Evolutionary conservation across 1,140 invertebrate genomes (phyloP), one percentile per base, ranked within the genome.

Genomic region (Dufourea novaeangliae): DNA sequence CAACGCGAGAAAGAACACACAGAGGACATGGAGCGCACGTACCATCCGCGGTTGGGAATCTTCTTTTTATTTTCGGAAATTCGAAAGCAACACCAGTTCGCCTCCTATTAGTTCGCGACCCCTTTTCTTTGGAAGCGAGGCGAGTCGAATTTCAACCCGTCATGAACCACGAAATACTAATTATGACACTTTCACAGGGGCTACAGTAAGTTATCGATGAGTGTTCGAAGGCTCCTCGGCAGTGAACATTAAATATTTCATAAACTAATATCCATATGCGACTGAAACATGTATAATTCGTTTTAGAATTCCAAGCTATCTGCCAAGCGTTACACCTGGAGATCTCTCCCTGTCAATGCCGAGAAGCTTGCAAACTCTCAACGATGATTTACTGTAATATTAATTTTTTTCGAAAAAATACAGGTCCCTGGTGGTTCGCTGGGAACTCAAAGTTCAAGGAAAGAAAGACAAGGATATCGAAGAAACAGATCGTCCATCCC

Each of bases 81-180:
- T 70, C 80, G 25, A 37, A 70, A 82, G 54, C 64, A 52, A 72
- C 54, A 78, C 72, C 61, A 17, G n/a, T n/a, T n/a, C 17, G 70
- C 17, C 52, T 56, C 39, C 57, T 56, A 64, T 57, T 73, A 78
- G 25, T 50, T 22, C 12, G 39, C 54, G 39, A 64, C 62, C 37
- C 25, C 62, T 59, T 77, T 63, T 71, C 46, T 25, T 29, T 10
- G 41, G 12, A 12, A 37, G 64, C 34, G 39, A 29, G 25, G 34
- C 59, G 20, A 44, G 37, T 34, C 56, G 63, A 73, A 71, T 71
- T 54, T 62, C 67, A 71, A 4, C 44, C 67, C 14, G 46, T 25
- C 56, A 17, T 25, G 46, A 14, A 14, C 44, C n/a, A 29, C 62
- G 22, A 67, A 52, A 50, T 50, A 50, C n/a, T n/a, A n/a, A n/a